Evolutionary conservation across 2,797 vertebrate genomes (phyloP).

Genomic region (Etheostoma nigrum): DNA sequence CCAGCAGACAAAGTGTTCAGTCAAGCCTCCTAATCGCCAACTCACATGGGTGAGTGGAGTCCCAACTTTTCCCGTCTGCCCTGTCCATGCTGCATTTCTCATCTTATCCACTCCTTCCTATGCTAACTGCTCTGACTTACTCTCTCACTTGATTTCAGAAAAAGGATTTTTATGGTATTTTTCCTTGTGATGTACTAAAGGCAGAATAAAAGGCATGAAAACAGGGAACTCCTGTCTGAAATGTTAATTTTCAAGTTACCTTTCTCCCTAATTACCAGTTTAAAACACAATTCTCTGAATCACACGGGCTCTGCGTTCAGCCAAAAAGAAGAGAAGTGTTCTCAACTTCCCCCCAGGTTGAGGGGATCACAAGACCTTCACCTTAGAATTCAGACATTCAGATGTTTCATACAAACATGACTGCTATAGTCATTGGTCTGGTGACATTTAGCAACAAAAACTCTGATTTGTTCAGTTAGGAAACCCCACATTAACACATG

Average conservation of each 20-base stretch:
- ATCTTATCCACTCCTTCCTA: slow-evolving; percentile 63
- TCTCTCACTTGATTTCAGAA: slow-evolving; percentile 46
- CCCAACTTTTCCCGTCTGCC: slow-evolving; percentile 82
- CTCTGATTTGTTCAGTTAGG: slow-evolving; percentile 37
- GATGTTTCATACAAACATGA: slow-evolving; percentile 54
- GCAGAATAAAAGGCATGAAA: slow-evolving; percentile 36
- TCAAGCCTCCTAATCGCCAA: slow-evolving; percentile 83
- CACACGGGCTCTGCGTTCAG: slow-evolving; percentile 38
- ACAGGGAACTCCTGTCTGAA: slow-evolving; percentile 49
- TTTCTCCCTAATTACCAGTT: slow-evolving; percentile 18
- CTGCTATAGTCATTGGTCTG: slow-evolving; percentile 30
- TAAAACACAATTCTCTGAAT: slow-evolving; percentile 40
- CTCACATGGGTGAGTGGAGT: slow-evolving; percentile 84
- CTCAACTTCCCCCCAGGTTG: slow-evolving; percentile 23
- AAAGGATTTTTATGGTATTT: slow-evolving; percentile 11
- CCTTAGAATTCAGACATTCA: slow-evolving; percentile 36
- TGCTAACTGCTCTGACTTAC: slow-evolving; percentile 37
- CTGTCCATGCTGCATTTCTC: slow-evolving; percentile 73
- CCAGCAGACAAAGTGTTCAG: slow-evolving; percentile 85
- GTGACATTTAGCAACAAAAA: slow-evolving; percentile 38
- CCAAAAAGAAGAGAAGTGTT: slow-evolving; percentile 30
- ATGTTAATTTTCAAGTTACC: slow-evolving; percentile 47
- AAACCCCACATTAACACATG: slow-evolving; percentile 29
- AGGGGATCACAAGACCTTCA: slow-evolving; percentile 53
- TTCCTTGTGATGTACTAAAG: slow-evolving; percentile 29